Conservation (phyloP, 2,797 vertebrate species). For the Valencia hispanica region DNA sequence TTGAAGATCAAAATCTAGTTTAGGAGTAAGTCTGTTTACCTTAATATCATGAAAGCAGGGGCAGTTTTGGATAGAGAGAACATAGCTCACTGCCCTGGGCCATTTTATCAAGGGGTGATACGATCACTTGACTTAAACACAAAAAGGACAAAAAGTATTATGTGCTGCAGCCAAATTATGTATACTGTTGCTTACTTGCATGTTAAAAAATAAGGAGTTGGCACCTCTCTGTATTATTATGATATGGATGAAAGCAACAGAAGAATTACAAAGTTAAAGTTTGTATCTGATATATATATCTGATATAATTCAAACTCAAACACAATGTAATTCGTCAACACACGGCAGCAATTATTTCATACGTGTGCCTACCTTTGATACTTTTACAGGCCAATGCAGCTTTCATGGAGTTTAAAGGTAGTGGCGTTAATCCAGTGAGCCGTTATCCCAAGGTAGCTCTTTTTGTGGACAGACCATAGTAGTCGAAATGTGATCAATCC, state of each 20-base stretch:
- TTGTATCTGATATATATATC: background rate
- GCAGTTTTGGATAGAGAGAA: background rate
- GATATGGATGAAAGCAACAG: background rate
- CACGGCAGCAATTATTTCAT: too few relatives aligned
- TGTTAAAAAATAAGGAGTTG: background rate
- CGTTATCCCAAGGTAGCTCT: too few relatives aligned
- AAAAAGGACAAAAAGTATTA: background rate
- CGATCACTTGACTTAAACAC: background rate
- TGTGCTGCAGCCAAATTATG: background rate
- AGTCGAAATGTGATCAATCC: too few relatives aligned
- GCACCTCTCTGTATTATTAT: background rate
- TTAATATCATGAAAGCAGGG: background rate
- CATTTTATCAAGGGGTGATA: background rate
- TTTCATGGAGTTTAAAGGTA: too few relatives aligned
- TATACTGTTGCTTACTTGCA: background rate
- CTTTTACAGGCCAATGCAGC: too few relatives aligned
- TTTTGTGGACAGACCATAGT: too few relatives aligned
- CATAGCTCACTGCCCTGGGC: background rate
- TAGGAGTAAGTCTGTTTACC: background rate
- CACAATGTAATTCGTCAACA: too few relatives aligned
- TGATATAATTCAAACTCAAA: too few relatives aligned
- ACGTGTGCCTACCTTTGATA: too few relatives aligned
- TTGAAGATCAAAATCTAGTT: background rate
- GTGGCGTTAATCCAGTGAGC: too few relatives aligned
- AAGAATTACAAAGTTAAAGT: background rate